Percentiles rank a stretch among this genome's conserved stretches.
These are phyloP conservation scores for Rhagoletis zephyria DNA, from an alignment of 1,140 invertebrate species.

Conservation along the genomic window DNA sequence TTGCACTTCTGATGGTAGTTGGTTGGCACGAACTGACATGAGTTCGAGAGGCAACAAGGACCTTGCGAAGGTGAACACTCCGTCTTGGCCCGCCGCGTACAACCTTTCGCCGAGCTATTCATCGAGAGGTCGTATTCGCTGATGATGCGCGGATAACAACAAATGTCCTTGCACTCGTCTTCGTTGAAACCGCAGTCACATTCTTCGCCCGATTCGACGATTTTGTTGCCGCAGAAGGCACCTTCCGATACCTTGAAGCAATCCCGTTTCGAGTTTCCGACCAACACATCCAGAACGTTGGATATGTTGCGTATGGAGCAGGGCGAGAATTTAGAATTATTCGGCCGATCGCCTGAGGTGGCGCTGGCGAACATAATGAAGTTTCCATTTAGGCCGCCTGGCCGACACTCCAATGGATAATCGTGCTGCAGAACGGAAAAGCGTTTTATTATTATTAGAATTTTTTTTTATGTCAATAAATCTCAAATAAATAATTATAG, in stretches of 20 bases:
- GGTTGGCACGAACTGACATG: constrained; percentile 85
- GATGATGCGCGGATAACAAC: constrained; percentile 91
- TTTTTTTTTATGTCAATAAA: constrained; percentile 9
- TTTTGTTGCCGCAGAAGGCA: constrained; percentile 99
- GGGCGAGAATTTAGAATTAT: constrained; percentile 94
- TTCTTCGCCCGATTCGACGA: constrained; percentile 96
- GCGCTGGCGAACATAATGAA: constrained; percentile 98
- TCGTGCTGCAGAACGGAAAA: constrained; percentile 84
- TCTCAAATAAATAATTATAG: background rate
- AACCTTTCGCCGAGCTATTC: constrained; percentile 85
- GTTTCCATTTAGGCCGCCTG: constrained; percentile 90
- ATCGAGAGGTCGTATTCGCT: constrained; percentile 80
- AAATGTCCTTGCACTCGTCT: constrained; percentile 91
- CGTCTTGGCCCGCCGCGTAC: constrained; percentile 83
- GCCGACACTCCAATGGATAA: constrained; percentile 91
- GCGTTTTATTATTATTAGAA: background rate
- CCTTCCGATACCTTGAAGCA: constrained; percentile 93
- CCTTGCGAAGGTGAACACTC: constrained; percentile 97
- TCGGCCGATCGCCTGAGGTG: constrained; percentile 92
- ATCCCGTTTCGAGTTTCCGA: constrained; percentile 93
- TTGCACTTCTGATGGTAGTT: constrained; percentile 82
- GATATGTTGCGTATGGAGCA: constrained; percentile 97
- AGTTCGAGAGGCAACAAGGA: constrained; percentile 90
- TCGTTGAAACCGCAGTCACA: constrained; percentile 98
- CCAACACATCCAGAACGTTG: constrained; percentile 91